Evolutionary conservation across 1,140 invertebrate species (phyloP), one percentile per base, ranked within the genome.

Genomic region (Zaprionus ghesquierei): DNA sequence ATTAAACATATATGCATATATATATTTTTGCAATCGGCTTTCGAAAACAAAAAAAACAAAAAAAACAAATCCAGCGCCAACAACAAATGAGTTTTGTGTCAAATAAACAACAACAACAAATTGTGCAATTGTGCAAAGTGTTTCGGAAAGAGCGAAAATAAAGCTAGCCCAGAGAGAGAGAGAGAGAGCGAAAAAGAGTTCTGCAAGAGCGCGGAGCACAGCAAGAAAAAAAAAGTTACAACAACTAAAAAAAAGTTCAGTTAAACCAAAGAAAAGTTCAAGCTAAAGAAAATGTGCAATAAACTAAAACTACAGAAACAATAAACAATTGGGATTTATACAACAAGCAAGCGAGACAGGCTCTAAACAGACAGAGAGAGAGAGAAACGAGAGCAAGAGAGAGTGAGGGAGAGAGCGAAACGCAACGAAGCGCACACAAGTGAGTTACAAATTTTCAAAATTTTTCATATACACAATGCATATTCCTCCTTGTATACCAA

Each of bases 391-490:
- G 10, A 20, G 13, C 12, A 55, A 33, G 33, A 63, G n/a, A 49
- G 49, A 22, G 13, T 55, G 22, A 27, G 54, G 18, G 55, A 44
- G 38, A 65, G n/a, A 69, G 33, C 38, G 31, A 65, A 66, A 70
- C 33, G 35, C 75, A 79, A 59, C 79, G 75, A 81, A 86, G 75
- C 82, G 68, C 84, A 89, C 72, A 89, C 82, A 87, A 87, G 82
- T 87, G 82, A 87, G 82, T 87, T 73, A 64, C 56, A 69, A 79
- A 89, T 89, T 87, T 87, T 77, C 64, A 71, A 79, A 79, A 69
- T 79, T 82, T n/a, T 89, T 69, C 60, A 69, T 63, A 64, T 64
- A 69, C 71, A 76, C 59, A 70, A 69, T 59, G 73, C 46, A 71
- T 69, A 66, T 66, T 65, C 51, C 61, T 65, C 51, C 61, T 59